A percentile compares a stretch with the other conserved stretches of the same genome.
These are phyloP conservation scores for Psylliodes chrysocephalus DNA, from an alignment of 2,888 invertebrate genomes.

Conservation along the genomic window DNA sequence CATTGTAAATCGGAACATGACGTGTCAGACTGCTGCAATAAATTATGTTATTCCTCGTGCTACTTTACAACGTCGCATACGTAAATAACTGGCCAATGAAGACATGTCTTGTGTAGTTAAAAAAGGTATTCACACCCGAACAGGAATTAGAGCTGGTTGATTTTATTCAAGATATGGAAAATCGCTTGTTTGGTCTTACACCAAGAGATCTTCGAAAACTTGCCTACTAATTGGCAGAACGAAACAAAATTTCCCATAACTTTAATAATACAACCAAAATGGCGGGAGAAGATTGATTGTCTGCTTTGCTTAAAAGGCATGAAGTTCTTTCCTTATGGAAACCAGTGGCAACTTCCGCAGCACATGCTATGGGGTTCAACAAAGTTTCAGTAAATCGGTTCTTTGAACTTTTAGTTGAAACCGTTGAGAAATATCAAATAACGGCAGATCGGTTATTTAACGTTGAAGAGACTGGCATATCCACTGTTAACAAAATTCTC, in stretches of 20 bases:
- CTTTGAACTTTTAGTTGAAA: background rate
- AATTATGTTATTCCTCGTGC: background rate
- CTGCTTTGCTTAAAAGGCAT: conserved; percentile 10
- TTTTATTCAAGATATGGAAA: conserved; percentile 1
- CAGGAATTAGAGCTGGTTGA: background rate
- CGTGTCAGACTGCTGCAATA: background rate
- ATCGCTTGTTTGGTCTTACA: background rate
- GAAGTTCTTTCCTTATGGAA: background rate
- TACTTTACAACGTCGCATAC: background rate
- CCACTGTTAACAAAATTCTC: background rate
- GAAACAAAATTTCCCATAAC: background rate
- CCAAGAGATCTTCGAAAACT: background rate
- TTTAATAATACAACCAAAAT: background rate
- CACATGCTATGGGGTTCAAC: conserved; percentile 9
- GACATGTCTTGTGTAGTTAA: conserved; percentile 1
- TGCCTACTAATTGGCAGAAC: background rate
- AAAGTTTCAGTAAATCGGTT: background rate
- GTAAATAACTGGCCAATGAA: conserved; percentile 1
- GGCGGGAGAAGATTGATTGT: background rate
- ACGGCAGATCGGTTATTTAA: background rate
- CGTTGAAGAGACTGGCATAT: conserved; percentile 2
- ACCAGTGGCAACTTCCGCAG: background rate
- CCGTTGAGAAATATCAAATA: background rate
- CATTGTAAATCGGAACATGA: background rate
- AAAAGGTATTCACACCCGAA: conserved; percentile 6